A percentile compares a stretch with the other conserved stretches of the same genome.
Evolutionary conservation across 2,113 vertebrate species (phyloP).

Genomic region (Embiotoca jacksoni): DNA sequence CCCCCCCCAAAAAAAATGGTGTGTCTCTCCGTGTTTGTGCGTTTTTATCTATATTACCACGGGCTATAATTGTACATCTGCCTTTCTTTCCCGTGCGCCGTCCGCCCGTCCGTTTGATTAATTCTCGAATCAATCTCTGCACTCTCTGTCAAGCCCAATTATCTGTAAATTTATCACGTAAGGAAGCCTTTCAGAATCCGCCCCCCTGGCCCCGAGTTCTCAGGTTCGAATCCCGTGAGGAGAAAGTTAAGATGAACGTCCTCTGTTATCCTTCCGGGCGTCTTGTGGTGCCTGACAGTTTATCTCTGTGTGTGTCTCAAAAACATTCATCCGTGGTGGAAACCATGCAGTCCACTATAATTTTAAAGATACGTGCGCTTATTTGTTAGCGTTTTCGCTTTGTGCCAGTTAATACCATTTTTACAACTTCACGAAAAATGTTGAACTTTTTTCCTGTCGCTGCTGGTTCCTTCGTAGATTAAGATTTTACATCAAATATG

Average conservation of each 20-base stretch:
- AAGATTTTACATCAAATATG: too few species aligned
- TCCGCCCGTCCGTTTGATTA: constrained; percentile 26
- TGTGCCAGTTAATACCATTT: too few species aligned
- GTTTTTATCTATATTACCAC: constrained; percentile 25
- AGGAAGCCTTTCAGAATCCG: neutral
- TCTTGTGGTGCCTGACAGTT: neutral
- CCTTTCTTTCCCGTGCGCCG: neutral
- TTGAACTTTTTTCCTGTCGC: too few species aligned
- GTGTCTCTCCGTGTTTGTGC: constrained; percentile 1
- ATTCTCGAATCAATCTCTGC: constrained; percentile 28
- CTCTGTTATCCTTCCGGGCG: neutral
- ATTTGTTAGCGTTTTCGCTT: too few species aligned
- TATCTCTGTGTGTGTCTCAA: neutral
- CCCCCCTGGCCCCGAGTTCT: neutral
- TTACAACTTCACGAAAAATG: too few species aligned
- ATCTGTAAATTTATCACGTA: constrained; percentile 7
- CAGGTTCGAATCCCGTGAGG: neutral
- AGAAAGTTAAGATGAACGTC: constrained; percentile 6
- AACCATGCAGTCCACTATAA: too few species aligned
- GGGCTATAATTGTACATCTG: constrained; percentile 30
- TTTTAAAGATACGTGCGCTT: too few species aligned
- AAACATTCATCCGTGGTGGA: neutral
- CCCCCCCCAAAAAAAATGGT: constrained; percentile 16
- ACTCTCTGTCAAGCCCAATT: constrained; percentile 15
- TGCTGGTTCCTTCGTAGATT: too few species aligned